These are phyloP conservation scores for Stenopsyche tienmushanensis DNA, from an alignment of 1,140 invertebrate genomes.

Conservation along the genomic window DNA sequence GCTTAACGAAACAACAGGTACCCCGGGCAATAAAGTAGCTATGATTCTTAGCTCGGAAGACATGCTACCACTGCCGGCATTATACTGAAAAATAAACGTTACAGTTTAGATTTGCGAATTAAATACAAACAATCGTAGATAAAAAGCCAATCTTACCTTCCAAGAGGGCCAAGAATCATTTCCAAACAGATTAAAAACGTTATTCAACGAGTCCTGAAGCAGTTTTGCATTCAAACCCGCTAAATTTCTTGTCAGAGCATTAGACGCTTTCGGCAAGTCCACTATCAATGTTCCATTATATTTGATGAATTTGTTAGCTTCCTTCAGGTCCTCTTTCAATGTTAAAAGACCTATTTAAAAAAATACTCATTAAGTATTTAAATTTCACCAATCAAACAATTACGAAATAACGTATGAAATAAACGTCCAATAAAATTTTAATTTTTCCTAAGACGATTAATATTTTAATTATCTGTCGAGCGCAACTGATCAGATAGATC, in stretches of 20 bases:
- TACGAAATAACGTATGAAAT: no score
- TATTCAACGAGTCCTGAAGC: slow-evolving; percentile 40
- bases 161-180: slow-evolving; percentile 52
- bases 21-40: slow-evolving; percentile 71
- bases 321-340: slow-evolving; percentile 45
- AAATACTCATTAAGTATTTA: no score
- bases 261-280: slow-evolving; percentile 46
- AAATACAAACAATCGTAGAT: neutral
- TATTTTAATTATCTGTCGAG: no score
- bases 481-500: no score
- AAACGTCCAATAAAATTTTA: no score
- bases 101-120: neutral
- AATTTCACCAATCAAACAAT: no score
- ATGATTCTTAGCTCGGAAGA: slow-evolving; percentile 61
- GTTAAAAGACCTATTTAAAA: slow-evolving; percentile 44
- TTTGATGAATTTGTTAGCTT: slow-evolving; percentile 43
- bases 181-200: slow-evolving; percentile 43
- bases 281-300: slow-evolving; percentile 45
- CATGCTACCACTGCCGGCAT: slow-evolving; percentile 33
- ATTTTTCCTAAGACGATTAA: no score
- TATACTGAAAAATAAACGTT: slow-evolving; percentile 32
- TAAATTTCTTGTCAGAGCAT: slow-evolving; percentile 20
- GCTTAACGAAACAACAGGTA: slow-evolving; percentile 64
- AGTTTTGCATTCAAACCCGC: slow-evolving; percentile 28
- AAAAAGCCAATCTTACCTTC: slow-evolving; percentile 44